These are phyloP conservation scores for Polylopha cassiicola DNA, from an alignment of 2,888 invertebrate genomes.

Conservation along the genomic window DNA sequence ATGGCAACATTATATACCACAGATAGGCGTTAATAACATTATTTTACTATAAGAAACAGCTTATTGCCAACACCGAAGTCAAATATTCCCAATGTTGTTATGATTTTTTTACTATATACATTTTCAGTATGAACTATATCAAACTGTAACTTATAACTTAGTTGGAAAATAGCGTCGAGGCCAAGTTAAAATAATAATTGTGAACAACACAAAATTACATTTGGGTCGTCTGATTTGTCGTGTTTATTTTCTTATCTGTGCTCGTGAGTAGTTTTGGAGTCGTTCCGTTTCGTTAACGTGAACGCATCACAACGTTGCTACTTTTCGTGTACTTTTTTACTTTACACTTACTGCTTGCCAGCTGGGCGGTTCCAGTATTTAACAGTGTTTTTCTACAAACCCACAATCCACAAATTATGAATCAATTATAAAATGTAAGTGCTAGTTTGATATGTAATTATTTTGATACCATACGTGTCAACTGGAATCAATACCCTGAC, in stretches of 20 bases:
- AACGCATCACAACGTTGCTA: constrained; percentile 11
- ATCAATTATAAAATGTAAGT: constrained; percentile 34
- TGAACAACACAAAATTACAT: too few relatives aligned
- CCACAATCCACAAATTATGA: constrained; percentile 21
- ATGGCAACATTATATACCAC: too few relatives aligned
- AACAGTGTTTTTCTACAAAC: constrained; percentile 24
- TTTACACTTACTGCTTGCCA: constrained; percentile 48
- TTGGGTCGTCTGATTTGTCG: too few relatives aligned
- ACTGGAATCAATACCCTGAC: constrained; percentile 46
- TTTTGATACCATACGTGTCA: constrained; percentile 29
- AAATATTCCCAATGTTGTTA: too few relatives aligned
- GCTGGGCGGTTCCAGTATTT: constrained; percentile 67
- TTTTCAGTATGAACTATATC: too few relatives aligned
- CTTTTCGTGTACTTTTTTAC: constrained; percentile 15
- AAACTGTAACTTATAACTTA: too few relatives aligned
- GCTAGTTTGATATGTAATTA: constrained; percentile 24
- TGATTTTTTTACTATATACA: too few relatives aligned
- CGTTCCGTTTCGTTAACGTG: constrained; percentile 12
- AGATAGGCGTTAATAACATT: too few relatives aligned
- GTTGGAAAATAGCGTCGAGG: too few relatives aligned
- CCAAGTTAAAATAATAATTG: too few relatives aligned
- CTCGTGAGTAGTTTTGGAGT: constrained; percentile 4
- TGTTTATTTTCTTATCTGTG: neutral
- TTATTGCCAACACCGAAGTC: too few relatives aligned
- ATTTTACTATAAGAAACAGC: too few relatives aligned